Evolutionary conservation across 2,797 vertebrate genomes (phyloP).

Genomic region (Phrynocephalus guinanensis): DNA sequence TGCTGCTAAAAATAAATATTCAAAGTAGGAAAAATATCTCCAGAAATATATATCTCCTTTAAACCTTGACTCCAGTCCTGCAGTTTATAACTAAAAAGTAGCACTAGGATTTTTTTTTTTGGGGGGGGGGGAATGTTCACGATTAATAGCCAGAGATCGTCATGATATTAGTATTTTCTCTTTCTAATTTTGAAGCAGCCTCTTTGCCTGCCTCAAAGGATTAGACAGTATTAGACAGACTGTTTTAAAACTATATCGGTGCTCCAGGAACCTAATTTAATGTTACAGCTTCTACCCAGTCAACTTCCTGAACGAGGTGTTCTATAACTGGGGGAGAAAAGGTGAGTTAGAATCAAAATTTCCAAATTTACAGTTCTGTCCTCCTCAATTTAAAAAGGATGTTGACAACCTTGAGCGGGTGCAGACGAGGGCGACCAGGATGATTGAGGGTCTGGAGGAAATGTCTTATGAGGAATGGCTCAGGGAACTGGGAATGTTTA

Average conservation of each 20-base stretch:
- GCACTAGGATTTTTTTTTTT: not conserved
- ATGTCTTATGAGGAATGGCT: no score
- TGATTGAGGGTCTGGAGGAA: no score
- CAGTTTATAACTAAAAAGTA: not conserved
- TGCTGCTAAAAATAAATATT: not conserved
- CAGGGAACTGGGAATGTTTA: no score
- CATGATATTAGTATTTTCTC: not conserved
- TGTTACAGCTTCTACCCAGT: not conserved
- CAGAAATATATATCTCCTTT: not conserved
- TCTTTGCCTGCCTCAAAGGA: not conserved
- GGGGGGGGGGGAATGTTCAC: constrained; percentile 18
- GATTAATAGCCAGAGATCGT: constrained; percentile 22
- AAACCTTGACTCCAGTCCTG: not conserved
- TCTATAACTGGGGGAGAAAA: not conserved
- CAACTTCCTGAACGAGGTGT: not conserved
- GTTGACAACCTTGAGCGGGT: no score
- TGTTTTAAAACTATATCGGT: not conserved
- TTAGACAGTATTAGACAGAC: not conserved
- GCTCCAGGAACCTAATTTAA: not conserved
- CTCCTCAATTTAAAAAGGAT: no score
- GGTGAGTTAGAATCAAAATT: not conserved
- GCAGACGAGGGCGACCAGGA: no score
- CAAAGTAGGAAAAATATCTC: not conserved
- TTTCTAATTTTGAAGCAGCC: not conserved
- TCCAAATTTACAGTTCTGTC: no score